Base-by-base conservation (phyloP, 2,888 invertebrate genomes). In the Chelonus formosanus region DNA sequence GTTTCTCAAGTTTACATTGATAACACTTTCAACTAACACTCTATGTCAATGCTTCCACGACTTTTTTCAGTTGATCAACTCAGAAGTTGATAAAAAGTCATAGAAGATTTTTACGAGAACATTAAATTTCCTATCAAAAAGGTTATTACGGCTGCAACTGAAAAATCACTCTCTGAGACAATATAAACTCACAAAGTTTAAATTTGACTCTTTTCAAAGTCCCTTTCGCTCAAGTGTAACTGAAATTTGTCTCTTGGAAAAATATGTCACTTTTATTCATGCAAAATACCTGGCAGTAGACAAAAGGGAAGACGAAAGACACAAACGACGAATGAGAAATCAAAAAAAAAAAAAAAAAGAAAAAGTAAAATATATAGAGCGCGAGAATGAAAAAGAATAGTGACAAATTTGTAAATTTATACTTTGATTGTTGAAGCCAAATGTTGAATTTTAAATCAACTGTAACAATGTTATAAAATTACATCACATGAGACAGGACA, bases 141-240 rank as follows among this genome's bases (percentile, higher is more conserved):
- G 4, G 40, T 40, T 40, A 40, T 40, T 40, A 40, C 40, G 6
- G 3, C 40, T 40, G 6, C 6, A 40, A 4, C 5, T 6, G 40
- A 40, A 40, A 40, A 40, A 6, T 60, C 54, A 40, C 48, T 55
- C 54, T 60, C 52, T 40, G 4, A 40, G 40, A 40, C 6, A 40
- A 40, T 40, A 40, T 40, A 40, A 40, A 40, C 40, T 40, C 5
- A 6, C 5, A 40, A 40, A 40, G 40, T 40, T 40, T 40, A 40
- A 40, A 40, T 40, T 40, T 40, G 40, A 40, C 2, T 40, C 40
- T 40, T 40, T 40, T 40, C 5, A 40, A 40, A 40, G 40, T 70
- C 68, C 69, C 69, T 68, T 69, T 71, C 63, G 57, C 63, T 67
- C 64, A 47, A 8, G 59, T 35, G 47, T 52, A 52, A 61, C 60